Evolutionary conservation across 2,888 invertebrate species (phyloP), one percentile per base, ranked within the genome.

Genomic region (Parascotia fuliginaria): DNA sequence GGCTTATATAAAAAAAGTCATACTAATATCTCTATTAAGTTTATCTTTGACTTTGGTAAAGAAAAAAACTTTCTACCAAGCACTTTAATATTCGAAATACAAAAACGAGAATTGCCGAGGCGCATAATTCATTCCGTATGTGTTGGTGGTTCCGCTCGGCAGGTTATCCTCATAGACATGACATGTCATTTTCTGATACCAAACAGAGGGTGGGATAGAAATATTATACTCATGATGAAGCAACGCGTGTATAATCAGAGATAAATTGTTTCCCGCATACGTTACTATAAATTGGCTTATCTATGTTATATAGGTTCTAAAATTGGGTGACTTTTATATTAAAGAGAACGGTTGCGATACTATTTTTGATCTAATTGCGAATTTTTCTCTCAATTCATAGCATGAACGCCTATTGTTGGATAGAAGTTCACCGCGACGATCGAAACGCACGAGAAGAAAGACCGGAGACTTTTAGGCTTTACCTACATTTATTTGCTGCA

Each of bases 251-350:
- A 55, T 64, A 66, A 66, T 66, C 54, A 57, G 45, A 65, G 65
- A 68, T 68, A 65, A 62, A 68, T 65, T 22, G 62, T 50, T 54
- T 54, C 47, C 53, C 49, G 61, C 62, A 67, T 68, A 62, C 56
- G 65, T 55, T 56, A 57, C 60, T 68, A 65, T 60, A 55, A 67
- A 68, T 68, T 57, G 60, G 27, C 48, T 28, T 46, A 46, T 54
- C 32, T 43, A 55, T 42, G 32, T 47, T 44, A 42, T 46, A 48
- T 34, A 24, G 2, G 22, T 13, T 3, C 19, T 3, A 19, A 22
- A 27, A 27, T 12, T 2, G 2, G 5, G n/a, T 29, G 9, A 3
- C 7, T 27, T 9, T 46, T 5, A 40, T 9, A 11, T 5, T 13
- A 13, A 4, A 24, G 36, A 22, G 38, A 9, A 47, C 36, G 47